Percentiles rank a stretch among this genome's conserved stretches.
phyloP scores from a whole-genome alignment of 2,888 invertebrate species.

The Liposcelis brunnea region DNA sequence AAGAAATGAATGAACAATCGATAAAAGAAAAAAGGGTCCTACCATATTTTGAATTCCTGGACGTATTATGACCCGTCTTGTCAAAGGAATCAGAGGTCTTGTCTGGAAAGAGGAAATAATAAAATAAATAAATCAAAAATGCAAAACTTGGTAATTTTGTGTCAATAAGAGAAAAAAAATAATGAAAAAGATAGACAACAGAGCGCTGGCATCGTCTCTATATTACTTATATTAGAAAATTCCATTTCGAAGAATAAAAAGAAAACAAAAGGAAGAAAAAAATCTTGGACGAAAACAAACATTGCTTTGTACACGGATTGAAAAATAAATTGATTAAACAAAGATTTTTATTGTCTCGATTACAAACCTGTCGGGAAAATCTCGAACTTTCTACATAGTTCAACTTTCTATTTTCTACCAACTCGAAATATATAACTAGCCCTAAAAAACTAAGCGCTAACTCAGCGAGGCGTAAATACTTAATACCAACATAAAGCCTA shows the following conservation, averaged over 20 bases:
- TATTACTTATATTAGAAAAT: too few relatives aligned
- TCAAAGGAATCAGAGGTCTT: constrained; percentile 8
- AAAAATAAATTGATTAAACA: too few relatives aligned
- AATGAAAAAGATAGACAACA: too few relatives aligned
- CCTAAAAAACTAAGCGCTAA: too few relatives aligned
- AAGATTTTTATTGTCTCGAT: too few relatives aligned
- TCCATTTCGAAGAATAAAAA: too few relatives aligned
- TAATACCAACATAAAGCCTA: too few relatives aligned
- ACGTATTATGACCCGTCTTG: constrained; percentile 2
- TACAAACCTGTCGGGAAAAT: constrained; percentile 6
- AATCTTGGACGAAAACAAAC: constrained; percentile 13
- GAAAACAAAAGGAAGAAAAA: not conserved
- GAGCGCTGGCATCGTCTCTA: too few relatives aligned
- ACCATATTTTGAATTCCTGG: not conserved
- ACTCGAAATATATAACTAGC: too few relatives aligned
- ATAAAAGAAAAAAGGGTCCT: constrained; percentile 16
- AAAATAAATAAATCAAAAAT: constrained; percentile 2
- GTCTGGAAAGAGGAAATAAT: constrained; percentile 8
- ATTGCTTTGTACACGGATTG: not conserved
- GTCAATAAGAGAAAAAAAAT: constrained; percentile 10
- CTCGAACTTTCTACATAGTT: constrained; percentile 8
- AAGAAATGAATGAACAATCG: constrained; percentile 13
- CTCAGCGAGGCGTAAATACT: too few relatives aligned
- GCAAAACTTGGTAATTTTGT: not conserved
- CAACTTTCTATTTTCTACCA: too few relatives aligned